Conservation (phyloP, 2,797 vertebrate species). For the Sebastolobus altivelis region DNA sequence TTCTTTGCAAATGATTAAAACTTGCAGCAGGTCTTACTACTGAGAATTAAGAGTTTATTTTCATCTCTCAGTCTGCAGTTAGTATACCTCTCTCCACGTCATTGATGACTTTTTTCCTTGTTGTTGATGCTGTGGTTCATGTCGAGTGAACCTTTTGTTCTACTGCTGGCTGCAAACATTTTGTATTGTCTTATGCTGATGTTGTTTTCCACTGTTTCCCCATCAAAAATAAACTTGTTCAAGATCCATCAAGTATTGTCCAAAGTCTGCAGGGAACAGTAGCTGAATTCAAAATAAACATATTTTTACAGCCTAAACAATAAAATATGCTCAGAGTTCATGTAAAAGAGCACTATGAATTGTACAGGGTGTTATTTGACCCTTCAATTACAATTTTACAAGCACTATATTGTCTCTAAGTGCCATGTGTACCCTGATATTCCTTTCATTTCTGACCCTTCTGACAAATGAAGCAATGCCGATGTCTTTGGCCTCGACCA, state of each 20-base stretch:
- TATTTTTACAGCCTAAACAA: not conserved
- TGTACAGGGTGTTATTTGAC: not conserved
- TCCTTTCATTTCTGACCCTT: not conserved
- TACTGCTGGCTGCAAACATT: not conserved
- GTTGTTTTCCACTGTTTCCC: not conserved
- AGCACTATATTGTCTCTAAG: not conserved
- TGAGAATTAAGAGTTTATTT: not conserved
- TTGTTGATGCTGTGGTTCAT: not conserved
- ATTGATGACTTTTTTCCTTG: not conserved
- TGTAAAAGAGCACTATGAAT: not conserved
- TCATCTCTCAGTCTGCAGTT: not conserved
- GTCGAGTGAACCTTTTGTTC: not conserved
- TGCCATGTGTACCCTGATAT: not conserved
- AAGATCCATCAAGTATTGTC: not conserved
- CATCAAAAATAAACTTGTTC: not conserved
- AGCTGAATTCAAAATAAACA: not conserved
- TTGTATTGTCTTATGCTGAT: not conserved
- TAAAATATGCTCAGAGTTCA: not conserved
- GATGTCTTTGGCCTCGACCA: slow-evolving; percentile 27
- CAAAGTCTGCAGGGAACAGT: not conserved
- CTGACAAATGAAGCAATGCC: not conserved
- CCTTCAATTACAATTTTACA: not conserved
- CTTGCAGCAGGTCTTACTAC: not conserved
- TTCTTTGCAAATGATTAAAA: not conserved
- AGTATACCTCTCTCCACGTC: not conserved